Evolutionary conservation across 2,797 vertebrate genomes (phyloP).

Genomic region (Sebastiscus albofasciatus): DNA sequence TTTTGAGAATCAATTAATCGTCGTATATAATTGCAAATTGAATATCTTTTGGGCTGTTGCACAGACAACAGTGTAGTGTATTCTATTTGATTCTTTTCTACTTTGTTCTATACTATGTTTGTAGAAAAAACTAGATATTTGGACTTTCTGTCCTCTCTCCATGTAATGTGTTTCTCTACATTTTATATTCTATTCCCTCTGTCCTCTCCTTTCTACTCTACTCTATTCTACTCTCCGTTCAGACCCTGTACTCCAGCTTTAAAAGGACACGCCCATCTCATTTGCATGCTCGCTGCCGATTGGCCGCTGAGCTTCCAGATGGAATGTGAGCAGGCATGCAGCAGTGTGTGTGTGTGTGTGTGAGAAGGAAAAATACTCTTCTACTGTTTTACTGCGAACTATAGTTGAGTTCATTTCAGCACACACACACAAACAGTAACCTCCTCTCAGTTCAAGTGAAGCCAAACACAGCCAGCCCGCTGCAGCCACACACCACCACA

Average conservation of each 20-base stretch:
- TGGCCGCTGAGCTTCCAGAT: constrained; percentile 51
- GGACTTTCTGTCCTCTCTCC: not conserved
- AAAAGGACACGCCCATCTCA: constrained; percentile 62
- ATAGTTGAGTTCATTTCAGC: constrained; percentile 31
- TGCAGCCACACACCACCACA: constrained; percentile 42
- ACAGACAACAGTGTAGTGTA: not conserved
- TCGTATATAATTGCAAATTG: not conserved
- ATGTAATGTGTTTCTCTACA: not conserved
- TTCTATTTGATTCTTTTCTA: not conserved
- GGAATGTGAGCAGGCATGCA: constrained; percentile 76
- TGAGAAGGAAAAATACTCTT: constrained; percentile 51
- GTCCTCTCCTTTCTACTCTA: not conserved
- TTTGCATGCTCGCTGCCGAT: constrained; percentile 60
- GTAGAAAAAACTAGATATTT: not conserved
- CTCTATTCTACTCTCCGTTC: constrained; percentile 75
- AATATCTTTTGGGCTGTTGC: not conserved
- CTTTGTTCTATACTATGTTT: not conserved
- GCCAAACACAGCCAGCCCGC: constrained; percentile 40
- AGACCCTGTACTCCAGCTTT: constrained; percentile 85
- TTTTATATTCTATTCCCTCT: not conserved
- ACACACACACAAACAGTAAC: constrained; percentile 4
- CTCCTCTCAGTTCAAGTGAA: constrained; percentile 21
- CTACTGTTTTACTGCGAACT: constrained; percentile 50
- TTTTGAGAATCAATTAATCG: not conserved
- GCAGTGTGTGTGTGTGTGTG: constrained; percentile 37